Base-by-base conservation (phyloP, 2,888 invertebrate genomes). In the Formica aserva region DNA sequence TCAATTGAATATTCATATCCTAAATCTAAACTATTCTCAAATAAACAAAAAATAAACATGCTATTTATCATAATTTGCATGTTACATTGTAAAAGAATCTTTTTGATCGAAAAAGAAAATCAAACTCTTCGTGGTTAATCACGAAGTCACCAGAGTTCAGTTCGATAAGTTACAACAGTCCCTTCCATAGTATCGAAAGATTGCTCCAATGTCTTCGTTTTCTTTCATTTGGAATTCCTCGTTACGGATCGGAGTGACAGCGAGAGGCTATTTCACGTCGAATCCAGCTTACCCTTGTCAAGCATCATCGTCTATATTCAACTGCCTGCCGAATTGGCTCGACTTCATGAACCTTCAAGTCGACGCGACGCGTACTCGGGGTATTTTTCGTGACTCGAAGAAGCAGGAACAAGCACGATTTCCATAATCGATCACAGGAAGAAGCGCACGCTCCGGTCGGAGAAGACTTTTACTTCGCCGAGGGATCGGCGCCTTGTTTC, bases 351-450 rank as follows among this genome's bases (percentile, higher is more conserved):
- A 18, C 57, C 57, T 45, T 69, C 67, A 32, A 78, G 15, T 69
- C 65, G 38, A 74, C 6, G n/a, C 89, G 89, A 89, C 76, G 67
- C 67, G 81, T 78, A 82, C 26, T 52, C 84, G 45, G 45, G 66
- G 55, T 84, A 80, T 82, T 82, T 89, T 80, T 77, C 83, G 62
- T 57, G 60, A 69, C 66, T 26, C 67, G 83, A 67, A 71, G 82
- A 74, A 74, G 57, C 65, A 66, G 69, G 69, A 65, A 86, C 82
- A 83, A 69, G 69, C 84, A 48, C 67, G 52, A 90, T 90, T 90
- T 89, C 85, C 90, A 90, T 90, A 89, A 90, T 90, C 90, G 90
- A 89, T 87, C 86, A 67, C 60, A 38, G 22, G 65, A 78, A 85
- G 77, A 86, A 74, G 48, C 55, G 65, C 48, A n/a, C n/a, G 60